A percentile compares a stretch with the other conserved stretches of the same genome.
These are phyloP conservation scores for Pissodes strobi DNA, from an alignment of 1,140 invertebrate species.

Conservation along the genomic window DNA sequence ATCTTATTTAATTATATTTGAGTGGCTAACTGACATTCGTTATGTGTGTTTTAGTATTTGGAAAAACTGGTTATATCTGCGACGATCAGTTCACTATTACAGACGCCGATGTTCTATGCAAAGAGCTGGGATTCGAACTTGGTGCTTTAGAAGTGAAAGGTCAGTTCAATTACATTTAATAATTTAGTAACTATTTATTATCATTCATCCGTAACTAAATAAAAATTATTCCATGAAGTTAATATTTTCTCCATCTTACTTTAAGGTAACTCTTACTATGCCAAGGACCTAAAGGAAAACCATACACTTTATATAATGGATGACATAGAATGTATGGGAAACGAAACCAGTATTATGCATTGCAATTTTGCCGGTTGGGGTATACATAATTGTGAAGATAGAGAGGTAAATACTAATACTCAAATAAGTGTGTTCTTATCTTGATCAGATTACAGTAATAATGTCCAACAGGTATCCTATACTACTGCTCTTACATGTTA, in stretches of 20 bases:
- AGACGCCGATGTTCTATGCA: constrained; percentile 72
- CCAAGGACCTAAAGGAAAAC: constrained; percentile 44
- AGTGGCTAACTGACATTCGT: no score
- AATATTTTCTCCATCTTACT: not conserved
- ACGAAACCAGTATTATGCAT: constrained; percentile 68
- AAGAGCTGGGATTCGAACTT: constrained; percentile 67
- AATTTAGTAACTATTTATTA: not conserved
- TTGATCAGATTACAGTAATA: constrained; percentile 16
- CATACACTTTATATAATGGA: constrained; percentile 67
- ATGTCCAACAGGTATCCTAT: no score
- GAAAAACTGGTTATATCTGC: constrained; percentile 74
- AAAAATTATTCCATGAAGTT: not conserved
- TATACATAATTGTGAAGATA: constrained; percentile 70
- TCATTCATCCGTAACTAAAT: not conserved
- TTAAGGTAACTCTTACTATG: constrained; percentile 62
- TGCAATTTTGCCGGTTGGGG: constrained; percentile 76
- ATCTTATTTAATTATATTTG: no score
- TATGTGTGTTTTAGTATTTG: constrained; percentile 59
- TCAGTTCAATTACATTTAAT: not conserved
- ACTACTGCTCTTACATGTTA: no score
- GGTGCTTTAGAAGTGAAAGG: constrained; percentile 66
- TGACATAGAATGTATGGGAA: constrained; percentile 71
- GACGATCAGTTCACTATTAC: constrained; percentile 72
- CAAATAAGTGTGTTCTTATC: not conserved
- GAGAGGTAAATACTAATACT: constrained; percentile 60